Conservation (phyloP, 2,888 invertebrate genomes). For the Thalpophila matura region DNA sequence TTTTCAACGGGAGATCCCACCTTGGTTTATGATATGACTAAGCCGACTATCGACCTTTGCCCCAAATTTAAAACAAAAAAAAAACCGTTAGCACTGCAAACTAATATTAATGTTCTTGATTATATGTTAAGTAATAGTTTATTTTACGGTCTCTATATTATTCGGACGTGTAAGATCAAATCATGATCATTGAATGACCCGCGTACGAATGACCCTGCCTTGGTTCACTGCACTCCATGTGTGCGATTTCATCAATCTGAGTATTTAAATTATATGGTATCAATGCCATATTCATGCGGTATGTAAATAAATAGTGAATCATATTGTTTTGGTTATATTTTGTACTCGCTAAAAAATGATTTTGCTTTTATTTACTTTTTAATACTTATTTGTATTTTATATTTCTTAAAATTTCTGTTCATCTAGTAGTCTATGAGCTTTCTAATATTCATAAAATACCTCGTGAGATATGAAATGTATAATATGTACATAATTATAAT, state of each 20-base stretch:
- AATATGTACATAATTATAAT: no score
- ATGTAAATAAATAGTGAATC: slow-evolving; percentile 12
- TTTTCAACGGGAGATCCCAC: slow-evolving; percentile 2
- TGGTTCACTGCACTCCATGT: slow-evolving; percentile 52
- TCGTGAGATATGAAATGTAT: no score
- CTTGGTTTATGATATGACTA: slow-evolving; percentile 42
- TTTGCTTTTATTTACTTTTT: not conserved
- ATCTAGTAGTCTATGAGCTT: no score
- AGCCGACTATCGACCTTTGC: slow-evolving; percentile 41
- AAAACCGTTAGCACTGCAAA: slow-evolving; percentile 41
- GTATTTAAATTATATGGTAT: slow-evolving; percentile 35
- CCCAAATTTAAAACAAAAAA: slow-evolving; percentile 38
- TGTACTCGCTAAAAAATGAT: not conserved
- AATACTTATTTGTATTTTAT: not conserved
- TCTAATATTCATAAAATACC: no score
- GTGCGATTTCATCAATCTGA: slow-evolving; percentile 43
- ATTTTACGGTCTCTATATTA: slow-evolving; percentile 40
- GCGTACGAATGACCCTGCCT: slow-evolving; percentile 31
- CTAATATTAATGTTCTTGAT: slow-evolving; percentile 41
- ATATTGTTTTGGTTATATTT: slow-evolving; percentile 3
- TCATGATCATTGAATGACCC: slow-evolving; percentile 52
- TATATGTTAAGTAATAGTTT: slow-evolving; percentile 52
- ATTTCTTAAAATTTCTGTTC: no score
- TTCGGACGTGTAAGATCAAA: slow-evolving; percentile 53
- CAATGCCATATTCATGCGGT: not conserved